These are phyloP conservation scores for Myathropa florea DNA, from an alignment of 2,888 invertebrate species.

Conservation along the genomic window DNA sequence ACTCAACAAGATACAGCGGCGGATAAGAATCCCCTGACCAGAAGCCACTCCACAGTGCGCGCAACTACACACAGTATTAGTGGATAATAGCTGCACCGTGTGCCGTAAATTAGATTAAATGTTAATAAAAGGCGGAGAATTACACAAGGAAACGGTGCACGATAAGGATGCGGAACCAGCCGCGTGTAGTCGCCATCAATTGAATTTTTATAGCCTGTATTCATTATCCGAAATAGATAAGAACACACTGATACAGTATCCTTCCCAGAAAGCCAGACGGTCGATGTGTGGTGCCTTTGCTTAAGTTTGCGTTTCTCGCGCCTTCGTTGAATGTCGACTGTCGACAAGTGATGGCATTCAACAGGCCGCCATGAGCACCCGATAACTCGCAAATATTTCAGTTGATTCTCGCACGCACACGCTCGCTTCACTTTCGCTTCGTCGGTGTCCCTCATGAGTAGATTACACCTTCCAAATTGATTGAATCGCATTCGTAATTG, in stretches of 20 bases:
- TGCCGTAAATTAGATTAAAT: constrained; percentile 71
- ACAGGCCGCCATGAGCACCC: constrained; percentile 36
- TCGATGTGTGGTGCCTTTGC: too few species aligned
- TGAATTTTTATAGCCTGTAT: constrained; percentile 68
- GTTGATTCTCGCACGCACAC: constrained; percentile 4
- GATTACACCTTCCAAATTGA: constrained; percentile 62
- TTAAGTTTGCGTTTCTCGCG: too few species aligned
- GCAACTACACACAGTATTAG: constrained; percentile 35
- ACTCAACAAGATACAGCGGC: constrained; percentile 55
- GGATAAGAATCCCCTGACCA: constrained; percentile 57
- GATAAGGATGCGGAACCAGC: constrained; percentile 68
- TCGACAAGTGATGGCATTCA: constrained; percentile 33
- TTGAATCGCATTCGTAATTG: constrained; percentile 67
- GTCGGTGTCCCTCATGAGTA: background rate
- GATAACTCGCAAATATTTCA: too few species aligned
- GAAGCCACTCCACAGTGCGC: constrained; percentile 4
- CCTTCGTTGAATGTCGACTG: too few species aligned
- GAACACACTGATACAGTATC: constrained; percentile 21
- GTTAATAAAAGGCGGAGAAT: constrained; percentile 70
- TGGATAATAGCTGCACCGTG: constrained; percentile 64
- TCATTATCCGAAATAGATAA: constrained; percentile 66
- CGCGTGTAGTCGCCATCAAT: constrained; percentile 45
- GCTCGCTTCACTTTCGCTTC: background rate
- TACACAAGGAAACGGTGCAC: constrained; percentile 57
- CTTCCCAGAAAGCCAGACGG: too few species aligned